Evolutionary conservation across 2,113 vertebrate genomes (phyloP).

Genomic region (Oenanthe melanoleuca): DNA sequence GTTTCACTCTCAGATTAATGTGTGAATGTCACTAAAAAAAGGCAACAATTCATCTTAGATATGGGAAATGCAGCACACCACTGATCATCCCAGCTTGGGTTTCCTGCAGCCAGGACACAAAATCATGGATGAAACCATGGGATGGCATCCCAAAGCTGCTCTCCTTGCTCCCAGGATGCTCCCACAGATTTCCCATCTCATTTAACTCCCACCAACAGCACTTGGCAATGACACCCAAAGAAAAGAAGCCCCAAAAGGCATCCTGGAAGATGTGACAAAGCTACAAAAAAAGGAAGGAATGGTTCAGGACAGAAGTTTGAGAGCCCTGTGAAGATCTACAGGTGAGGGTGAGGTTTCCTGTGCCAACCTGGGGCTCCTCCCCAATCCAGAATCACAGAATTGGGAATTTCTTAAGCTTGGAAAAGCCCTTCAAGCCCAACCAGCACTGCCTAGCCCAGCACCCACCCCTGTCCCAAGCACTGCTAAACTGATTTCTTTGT

Average conservation of each 20-base stretch:
- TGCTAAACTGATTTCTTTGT: accelerated
- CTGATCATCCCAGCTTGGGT: background rate
- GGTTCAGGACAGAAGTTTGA: background rate
- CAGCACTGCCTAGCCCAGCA: background rate
- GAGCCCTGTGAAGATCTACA: background rate
- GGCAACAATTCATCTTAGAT: accelerated
- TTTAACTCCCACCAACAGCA: background rate
- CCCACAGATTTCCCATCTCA: background rate
- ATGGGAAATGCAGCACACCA: background rate
- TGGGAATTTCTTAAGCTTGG: background rate
- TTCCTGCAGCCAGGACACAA: background rate
- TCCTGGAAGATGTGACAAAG: background rate
- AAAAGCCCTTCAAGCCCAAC: background rate
- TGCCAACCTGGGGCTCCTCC: background rate
- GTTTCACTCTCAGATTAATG: background rate
- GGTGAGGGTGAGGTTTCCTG: background rate
- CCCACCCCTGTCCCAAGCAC: background rate
- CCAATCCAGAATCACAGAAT: background rate
- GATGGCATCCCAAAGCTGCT: background rate
- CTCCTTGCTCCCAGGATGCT: background rate
- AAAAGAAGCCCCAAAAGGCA: background rate
- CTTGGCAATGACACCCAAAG: background rate
- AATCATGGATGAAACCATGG: accelerated
- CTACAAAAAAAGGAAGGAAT: background rate
- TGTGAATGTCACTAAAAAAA: background rate